phyloP scores from a whole-genome alignment of 2,797 vertebrate genomes.

The Rhinichthys osculus region DNA sequence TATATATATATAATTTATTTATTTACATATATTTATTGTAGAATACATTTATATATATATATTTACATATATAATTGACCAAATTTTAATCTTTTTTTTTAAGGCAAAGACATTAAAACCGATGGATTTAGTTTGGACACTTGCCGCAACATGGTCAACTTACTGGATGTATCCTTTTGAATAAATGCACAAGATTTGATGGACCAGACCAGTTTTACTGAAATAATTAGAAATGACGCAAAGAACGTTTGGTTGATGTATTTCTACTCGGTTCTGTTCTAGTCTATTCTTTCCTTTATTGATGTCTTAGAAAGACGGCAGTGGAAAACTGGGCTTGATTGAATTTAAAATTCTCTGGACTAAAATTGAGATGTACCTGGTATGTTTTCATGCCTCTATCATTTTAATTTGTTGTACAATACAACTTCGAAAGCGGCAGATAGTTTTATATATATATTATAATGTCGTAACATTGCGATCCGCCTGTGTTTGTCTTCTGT shows the following conservation, averaged over 20 bases:
- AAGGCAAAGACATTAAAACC: conserved; percentile 84
- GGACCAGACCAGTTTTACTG: not conserved
- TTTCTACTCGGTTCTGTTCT: not conserved
- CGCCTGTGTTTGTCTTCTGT: not conserved
- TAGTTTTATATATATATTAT: not conserved
- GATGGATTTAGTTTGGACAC: conserved; percentile 85
- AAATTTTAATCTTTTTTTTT: not conserved
- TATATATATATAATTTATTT: too few relatives aligned
- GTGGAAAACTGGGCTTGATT: conserved; percentile 85
- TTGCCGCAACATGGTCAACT: conserved; percentile 88
- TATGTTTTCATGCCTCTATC: conserved; percentile 63
- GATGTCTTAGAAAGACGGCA: conserved; percentile 79
- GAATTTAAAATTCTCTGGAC: conserved; percentile 89
- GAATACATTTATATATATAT: too few relatives aligned
- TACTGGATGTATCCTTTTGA: conserved; percentile 87
- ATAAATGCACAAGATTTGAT: not conserved
- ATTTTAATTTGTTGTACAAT: not conserved
- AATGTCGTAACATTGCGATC: not conserved
- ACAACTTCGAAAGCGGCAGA: accelerated
- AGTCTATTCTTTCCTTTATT: conserved; percentile 67
- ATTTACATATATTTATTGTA: too few relatives aligned
- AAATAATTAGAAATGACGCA: not conserved
- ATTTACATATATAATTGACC: not conserved
- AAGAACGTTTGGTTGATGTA: not conserved
- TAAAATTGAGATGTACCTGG: conserved; percentile 87